phyloP scores from a whole-genome alignment of 37 sponge, comb jelly and placozoan genomes.

The Corticium candelabrum region DNA sequence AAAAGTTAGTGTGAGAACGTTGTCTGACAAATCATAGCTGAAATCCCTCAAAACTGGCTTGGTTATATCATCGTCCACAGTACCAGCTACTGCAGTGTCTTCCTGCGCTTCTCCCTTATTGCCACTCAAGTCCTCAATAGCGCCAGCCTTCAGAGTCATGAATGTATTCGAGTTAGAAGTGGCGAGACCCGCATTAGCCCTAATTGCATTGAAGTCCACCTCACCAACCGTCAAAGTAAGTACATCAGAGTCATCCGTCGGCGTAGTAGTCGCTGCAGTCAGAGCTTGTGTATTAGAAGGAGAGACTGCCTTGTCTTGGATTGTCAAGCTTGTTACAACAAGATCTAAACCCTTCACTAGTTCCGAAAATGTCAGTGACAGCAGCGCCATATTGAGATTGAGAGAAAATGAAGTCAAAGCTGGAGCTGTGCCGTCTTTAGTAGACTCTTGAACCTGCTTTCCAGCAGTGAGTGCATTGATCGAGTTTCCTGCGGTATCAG shows the following conservation, averaged over 20 bases:
- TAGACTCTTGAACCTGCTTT: not conserved
- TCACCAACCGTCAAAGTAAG: constrained; percentile 45
- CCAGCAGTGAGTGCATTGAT: not conserved
- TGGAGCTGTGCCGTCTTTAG: not conserved
- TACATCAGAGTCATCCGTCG: constrained; percentile 39
- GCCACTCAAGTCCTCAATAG: constrained; percentile 72
- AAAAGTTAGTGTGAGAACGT: constrained; percentile 44
- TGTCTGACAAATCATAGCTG: constrained; percentile 53
- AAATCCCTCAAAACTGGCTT: constrained; percentile 47
- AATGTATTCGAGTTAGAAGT: constrained; percentile 46
- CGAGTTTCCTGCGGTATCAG: not conserved
- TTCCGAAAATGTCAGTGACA: not conserved
- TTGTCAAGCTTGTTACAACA: too few relatives aligned
- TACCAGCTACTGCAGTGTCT: too few relatives aligned
- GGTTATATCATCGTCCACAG: constrained; percentile 43
- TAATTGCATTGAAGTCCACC: constrained; percentile 58
- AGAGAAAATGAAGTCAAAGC: not conserved
- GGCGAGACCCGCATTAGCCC: constrained; percentile 49
- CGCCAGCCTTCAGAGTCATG: constrained; percentile 77
- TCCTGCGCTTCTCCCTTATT: constrained; percentile 18
- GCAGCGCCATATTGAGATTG: not conserved
- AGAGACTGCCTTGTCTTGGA: too few relatives aligned
- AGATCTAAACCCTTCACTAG: too few relatives aligned
- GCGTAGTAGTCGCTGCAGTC: constrained; percentile 18
- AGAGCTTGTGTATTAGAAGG: constrained; percentile 30